Base-by-base conservation (phyloP, 2,113 vertebrate species). In the Balaeniceps rex region DNA sequence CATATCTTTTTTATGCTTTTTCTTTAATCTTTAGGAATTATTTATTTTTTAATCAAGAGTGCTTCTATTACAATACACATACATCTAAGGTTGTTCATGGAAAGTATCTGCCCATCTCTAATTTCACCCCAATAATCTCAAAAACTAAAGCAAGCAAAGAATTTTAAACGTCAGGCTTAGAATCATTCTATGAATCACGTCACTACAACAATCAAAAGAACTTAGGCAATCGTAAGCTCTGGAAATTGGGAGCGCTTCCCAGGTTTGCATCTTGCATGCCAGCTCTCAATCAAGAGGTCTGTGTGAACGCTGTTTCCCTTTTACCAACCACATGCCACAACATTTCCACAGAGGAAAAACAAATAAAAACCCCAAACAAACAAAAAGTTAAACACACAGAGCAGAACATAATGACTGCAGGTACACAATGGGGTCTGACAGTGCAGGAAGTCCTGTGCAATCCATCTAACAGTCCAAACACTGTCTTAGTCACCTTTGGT, bases 291-390 rank as follows among this genome's bases (percentile, higher is more conserved):
- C 46, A 54, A 49, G 58, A 61, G 7, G 40, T 12, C 28, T 33
- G 12, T 1, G 2, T 24, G 44, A 86, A 64, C 0, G 1, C 15
- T 2, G 7, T 26, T 46, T 17, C 46, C 16, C 12, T 26, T 72
- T 78, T 29, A 68, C 42, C n/a, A 42, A 9, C 7, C 26, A 42
- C 6, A 0, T 44, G 24, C 21, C 44, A 26, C 3, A 3, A 42
- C n/a, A 17, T 17, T 61, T 61, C 60, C 34, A 31, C 26, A 15
- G 23, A 9, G 21, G 8, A 44, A 65, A 76, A 52, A 2, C 22
- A 46, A 80, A 34, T 19, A 46, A 57, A 22, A 34, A 0, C 4
- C 9, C 19, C 3, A 6, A 77, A 36, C 11, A 54, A 74, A 58
- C 34, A 47, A 25, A 26, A 49, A 44, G n/a, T 19, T 76, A 61